Evolutionary conservation across 2,113 vertebrate species (phyloP), one percentile per base, ranked within the genome.

Genomic region (Scomber colias): DNA sequence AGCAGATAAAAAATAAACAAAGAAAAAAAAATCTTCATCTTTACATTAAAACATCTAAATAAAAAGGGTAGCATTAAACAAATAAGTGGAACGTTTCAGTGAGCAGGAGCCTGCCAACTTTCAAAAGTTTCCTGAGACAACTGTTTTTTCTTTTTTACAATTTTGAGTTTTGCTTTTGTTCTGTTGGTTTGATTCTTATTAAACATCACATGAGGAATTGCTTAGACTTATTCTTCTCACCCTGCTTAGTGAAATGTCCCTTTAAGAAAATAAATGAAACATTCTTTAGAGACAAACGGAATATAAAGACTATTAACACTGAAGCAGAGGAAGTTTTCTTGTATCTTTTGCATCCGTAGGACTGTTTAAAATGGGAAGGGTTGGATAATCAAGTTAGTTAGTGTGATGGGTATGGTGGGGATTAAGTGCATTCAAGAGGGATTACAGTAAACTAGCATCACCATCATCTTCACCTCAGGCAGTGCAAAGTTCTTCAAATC

Each of bases 361-460:
- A 11, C 21, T 5, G 19, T 27, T 11, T 21, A 30, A 64, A 35
- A 14, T 9, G 46, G 35, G 35, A 4, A 14, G 19, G 13, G 21
- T n/a, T 48, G n/a, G n/a, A 3, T 61, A 6, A 30, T 15, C 0
- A 0, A 67, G 2, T 16, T 56, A 40, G 35, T 40, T 7, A 30
- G 21, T 45, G 17, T 7, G 35, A 9, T 9, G 35, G 35, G 35
- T 10, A 19, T 17, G 24, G 12, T 24, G 50, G 17, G 59, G n/a
- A 51, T 87, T 89, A 91, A 91, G 85, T 89, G 89, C 89, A 54
- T 82, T 69, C 62, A 80, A 24, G 78, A 35, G 11, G 63, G 30
- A 59, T 50, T 11, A 2, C 48, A 48, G 53, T 13, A 50, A 77
- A 79, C 24, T 0, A 49, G 40, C 12, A 73, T 13, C 67, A 30